Percentiles rank a stretch among this genome's conserved stretches.
Evolutionary conservation across 2,113 vertebrate genomes (phyloP).

Genomic region (Colius striatus): DNA sequence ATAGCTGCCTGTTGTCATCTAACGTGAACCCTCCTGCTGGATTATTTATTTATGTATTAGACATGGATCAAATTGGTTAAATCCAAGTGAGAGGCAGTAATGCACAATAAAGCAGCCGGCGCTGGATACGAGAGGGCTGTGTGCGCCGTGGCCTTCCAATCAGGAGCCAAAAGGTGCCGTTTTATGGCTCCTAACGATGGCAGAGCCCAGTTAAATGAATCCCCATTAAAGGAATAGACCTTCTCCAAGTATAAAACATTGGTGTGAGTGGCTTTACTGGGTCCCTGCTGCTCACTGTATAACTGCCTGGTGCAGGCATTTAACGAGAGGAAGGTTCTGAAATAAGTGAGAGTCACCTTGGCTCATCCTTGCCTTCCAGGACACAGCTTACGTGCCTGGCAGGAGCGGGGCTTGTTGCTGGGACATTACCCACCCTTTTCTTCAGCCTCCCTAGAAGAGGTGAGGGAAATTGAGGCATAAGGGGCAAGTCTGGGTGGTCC

Average conservation of each 20-base stretch:
- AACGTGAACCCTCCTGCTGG: conserved; percentile 47
- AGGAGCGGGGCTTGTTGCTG: neutral
- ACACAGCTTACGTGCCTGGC: neutral
- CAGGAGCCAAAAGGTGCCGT: conserved; percentile 67
- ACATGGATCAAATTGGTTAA: conserved; percentile 71
- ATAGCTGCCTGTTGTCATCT: conserved; percentile 61
- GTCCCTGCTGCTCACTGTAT: neutral
- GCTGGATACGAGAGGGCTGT: neutral
- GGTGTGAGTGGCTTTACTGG: neutral
- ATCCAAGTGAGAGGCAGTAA: conserved; percentile 52
- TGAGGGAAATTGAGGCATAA: neutral
- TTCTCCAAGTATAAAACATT: conserved; percentile 30
- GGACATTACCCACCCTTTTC: neutral
- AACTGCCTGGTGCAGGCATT: neutral
- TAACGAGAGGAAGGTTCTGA: neutral
- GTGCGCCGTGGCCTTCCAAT: conserved; percentile 41
- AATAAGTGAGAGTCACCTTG: conserved; percentile 39
- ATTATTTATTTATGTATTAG: conserved; percentile 77
- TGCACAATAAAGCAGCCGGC: conserved; percentile 44
- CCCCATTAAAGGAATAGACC: conserved; percentile 52
- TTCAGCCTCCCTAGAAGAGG: neutral
- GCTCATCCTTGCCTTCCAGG: conserved; percentile 23
- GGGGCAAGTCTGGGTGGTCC: neutral
- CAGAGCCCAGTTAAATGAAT: conserved; percentile 54
- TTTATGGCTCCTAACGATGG: conserved; percentile 62